Percentiles rank a stretch among this genome's conserved stretches.
Evolutionary conservation across 2,888 invertebrate genomes (phyloP).

Genomic region (Athalia circularis): DNA sequence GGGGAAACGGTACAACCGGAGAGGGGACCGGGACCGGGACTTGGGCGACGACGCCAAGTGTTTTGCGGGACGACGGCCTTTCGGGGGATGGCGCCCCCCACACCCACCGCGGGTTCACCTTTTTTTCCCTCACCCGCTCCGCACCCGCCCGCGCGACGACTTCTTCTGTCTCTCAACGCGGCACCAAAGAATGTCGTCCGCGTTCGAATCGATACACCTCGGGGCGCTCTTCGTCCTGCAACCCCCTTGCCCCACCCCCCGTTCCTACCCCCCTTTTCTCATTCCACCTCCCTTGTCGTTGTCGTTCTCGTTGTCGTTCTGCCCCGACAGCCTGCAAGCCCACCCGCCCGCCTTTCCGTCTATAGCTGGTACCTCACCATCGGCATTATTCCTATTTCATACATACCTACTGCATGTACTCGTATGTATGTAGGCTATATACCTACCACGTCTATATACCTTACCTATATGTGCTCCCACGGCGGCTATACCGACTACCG

Average conservation of each 20-base stretch:
- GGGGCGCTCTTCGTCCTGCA: constrained; percentile 41
- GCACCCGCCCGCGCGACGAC: constrained; percentile 37
- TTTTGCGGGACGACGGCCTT: constrained; percentile 74
- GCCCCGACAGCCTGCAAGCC: constrained; percentile 21
- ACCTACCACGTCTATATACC: background rate
- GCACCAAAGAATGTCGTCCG: constrained; percentile 60
- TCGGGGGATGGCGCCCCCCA: constrained; percentile 65
- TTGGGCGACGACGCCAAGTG: constrained; percentile 74
- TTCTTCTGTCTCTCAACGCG: constrained; percentile 42
- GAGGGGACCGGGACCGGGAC: constrained; percentile 68
- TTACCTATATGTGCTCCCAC: background rate
- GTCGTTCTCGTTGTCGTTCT: constrained; percentile 18
- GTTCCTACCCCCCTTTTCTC: background rate
- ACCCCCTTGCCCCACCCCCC: constrained; percentile 33
- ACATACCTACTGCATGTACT: constrained; percentile 26
- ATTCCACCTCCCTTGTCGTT: constrained; percentile 1
- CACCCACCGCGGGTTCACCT: background rate
- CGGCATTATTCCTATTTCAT: constrained; percentile 49
- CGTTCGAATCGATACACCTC: constrained; percentile 67
- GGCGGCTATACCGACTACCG: constrained; percentile 3
- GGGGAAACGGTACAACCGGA: constrained; percentile 55
- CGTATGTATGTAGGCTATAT: background rate
- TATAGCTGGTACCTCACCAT: constrained; percentile 36
- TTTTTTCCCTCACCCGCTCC: constrained; percentile 32
- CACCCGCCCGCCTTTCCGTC: constrained; percentile 17